phyloP scores from a whole-genome alignment of 1,140 invertebrate species.

The Drosophila varians region DNA sequence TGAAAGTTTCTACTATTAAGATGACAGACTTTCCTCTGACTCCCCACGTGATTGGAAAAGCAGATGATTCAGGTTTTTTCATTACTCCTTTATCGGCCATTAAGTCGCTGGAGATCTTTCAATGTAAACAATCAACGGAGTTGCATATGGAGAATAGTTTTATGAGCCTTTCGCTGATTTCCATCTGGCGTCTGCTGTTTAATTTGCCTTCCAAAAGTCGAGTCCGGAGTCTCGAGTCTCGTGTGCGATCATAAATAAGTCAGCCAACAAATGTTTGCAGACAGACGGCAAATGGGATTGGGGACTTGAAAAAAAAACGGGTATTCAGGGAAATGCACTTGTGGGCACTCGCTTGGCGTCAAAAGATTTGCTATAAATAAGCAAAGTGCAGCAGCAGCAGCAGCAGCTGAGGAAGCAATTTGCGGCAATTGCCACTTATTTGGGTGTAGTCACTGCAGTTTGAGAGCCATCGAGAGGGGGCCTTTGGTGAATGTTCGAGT shows the following conservation, averaged over 20 bases:
- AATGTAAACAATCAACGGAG: conserved; percentile 38
- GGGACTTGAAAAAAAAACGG: too few relatives aligned
- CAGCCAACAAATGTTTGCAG: conserved; percentile 58
- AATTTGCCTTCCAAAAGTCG: conserved; percentile 4
- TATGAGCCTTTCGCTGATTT: conserved; percentile 46
- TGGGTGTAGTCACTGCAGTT: conserved; percentile 48
- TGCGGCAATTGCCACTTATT: conserved; percentile 70
- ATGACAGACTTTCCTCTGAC: neutral
- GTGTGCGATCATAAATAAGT: conserved; percentile 72
- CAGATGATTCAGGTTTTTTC: conserved; percentile 45
- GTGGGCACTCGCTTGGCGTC: conserved; percentile 64
- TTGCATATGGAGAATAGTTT: conserved; percentile 41
- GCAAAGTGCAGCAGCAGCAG: conserved; percentile 31
- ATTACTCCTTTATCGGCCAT: conserved; percentile 30
- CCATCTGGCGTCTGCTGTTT: conserved; percentile 41
- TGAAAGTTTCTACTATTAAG: too few relatives aligned
- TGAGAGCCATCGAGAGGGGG: conserved; percentile 28
- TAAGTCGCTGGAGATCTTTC: conserved; percentile 28
- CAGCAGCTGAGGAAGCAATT: conserved; percentile 63
- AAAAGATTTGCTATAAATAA: conserved; percentile 73
- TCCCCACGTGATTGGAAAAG: conserved; percentile 6
- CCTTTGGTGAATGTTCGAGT: neutral
- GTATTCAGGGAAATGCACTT: conserved; percentile 54
- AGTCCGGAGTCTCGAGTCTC: conserved; percentile 9
- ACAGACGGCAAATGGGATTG: conserved; percentile 19